Evolutionary conservation across 2,888 invertebrate genomes (phyloP), one percentile per base, ranked within the genome.

Genomic region (Hemaris fuciformis): DNA sequence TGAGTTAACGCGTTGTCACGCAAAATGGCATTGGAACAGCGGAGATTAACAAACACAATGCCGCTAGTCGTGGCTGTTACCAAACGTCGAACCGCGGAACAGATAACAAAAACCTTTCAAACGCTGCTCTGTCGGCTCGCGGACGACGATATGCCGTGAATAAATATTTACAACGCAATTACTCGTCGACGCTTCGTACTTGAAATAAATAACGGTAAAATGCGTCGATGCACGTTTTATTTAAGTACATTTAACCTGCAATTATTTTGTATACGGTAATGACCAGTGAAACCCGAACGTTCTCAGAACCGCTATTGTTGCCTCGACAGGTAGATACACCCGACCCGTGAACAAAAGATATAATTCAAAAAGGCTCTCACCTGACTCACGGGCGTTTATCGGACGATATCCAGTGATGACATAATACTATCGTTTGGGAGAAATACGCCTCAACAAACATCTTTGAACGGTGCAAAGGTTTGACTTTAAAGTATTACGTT

Each of bases 251-350:
- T 62, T 71, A 73, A 69, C 66, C 72, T 62, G 66, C 73, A 76
- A 77, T 76, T 77, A 74, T 69, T 70, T 67, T 62, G 72, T 73
- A 73, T 77, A 73, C 72, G 73, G 66, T 65, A 57, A 66, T 61
- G 66, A 66, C 68, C 69, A 72, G 71, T 70, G 69, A 66, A 69
- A 67, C 64, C 68, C 31, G 53, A 67, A 63, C 70, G 67, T 83
- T 83, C 80, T 76, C 67, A 71, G 79, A 83, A 81, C 67, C 67
- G 66, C 70, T 68, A 77, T 76, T 76, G 68, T 71, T 68, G 62
- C 48, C 15, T 41, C 38, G 60, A 68, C 69, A 74, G 63, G 66
- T 67, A 67, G 64, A 61, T 25, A 64, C 62, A 66, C 48, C 66
- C 61, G 64, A 68, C 59, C 23, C 56, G 62, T 64, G 62, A 66